phyloP scores from a whole-genome alignment of 2,113 vertebrate species.

The Felis catus region F.catus_Fca126_mat1.0 CM031417.1:34819001-34819500 shows the following conservation, averaged over 20 bases:
- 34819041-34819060: background rate
- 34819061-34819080: background rate
- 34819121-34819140: background rate
- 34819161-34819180: background rate
- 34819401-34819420: background rate
- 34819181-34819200: background rate
- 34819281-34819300: background rate
- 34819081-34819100: background rate
- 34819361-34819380: background rate
- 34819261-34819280: too few species aligned
- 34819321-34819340: background rate
- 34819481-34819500: background rate
- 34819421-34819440: constrained; percentile 1
- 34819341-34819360: background rate
- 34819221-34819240: background rate
- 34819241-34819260: background rate
- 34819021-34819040: background rate
- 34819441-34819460: background rate
- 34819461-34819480: background rate
- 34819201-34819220: background rate
- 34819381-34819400: background rate
- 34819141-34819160: background rate
- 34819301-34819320: background rate
- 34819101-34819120: background rate
- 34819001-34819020: background rate